Percentiles rank a stretch among this genome's conserved stretches.
Evolutionary conservation across 2,113 vertebrate genomes (phyloP).

Genomic region (Crotalus viridis): DNA sequence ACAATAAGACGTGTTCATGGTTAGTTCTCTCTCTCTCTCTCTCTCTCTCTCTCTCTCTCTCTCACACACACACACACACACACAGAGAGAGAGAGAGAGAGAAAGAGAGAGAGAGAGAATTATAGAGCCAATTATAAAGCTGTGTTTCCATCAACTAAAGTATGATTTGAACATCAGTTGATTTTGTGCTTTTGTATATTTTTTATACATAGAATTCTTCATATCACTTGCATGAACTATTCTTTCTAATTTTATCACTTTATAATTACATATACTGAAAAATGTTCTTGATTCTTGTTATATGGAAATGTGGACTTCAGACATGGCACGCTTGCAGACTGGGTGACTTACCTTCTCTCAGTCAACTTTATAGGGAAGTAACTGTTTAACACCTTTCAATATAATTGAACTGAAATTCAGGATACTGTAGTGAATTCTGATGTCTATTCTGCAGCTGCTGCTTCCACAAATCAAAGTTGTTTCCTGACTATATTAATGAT

Average conservation of each 20-base stretch:
- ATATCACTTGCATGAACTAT: constrained; percentile 1
- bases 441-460: constrained; percentile 55
- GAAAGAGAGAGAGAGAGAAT: not conserved
- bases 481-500: constrained; percentile 22
- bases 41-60: no score
- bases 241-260: constrained; percentile 36
- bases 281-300: constrained; percentile 32
- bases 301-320: constrained; percentile 31
- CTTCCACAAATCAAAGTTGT: constrained; percentile 24
- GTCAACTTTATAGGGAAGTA: constrained; percentile 53
- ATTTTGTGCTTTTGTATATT: constrained; percentile 7
- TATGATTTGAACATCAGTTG: not conserved
- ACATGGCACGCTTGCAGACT: not conserved
- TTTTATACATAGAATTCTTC: constrained; percentile 4
- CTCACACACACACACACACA: not conserved
- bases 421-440: not conserved
- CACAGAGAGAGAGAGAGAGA: no score
- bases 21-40: not conserved
- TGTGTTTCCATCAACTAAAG: not conserved
- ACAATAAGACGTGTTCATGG: not conserved
- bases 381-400: constrained; percentile 57
- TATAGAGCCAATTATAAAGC: constrained; percentile 11
- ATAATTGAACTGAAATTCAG: not conserved
- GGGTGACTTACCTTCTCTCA: constrained; percentile 42
- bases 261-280: constrained; percentile 27